Evolutionary conservation across 2,797 vertebrate genomes (phyloP).

Genomic region (Crocodylus rhombifer): DNA sequence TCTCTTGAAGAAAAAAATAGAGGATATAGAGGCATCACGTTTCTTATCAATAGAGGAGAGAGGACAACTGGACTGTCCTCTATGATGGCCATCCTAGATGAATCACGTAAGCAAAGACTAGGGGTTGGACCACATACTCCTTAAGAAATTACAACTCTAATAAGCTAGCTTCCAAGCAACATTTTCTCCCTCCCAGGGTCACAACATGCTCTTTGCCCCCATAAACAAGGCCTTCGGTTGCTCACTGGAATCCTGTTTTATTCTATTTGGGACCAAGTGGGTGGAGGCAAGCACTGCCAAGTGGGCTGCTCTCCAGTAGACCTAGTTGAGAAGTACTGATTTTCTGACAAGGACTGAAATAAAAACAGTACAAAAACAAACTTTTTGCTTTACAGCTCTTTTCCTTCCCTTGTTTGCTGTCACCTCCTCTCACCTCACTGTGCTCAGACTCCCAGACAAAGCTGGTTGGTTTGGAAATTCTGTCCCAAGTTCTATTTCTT

Average conservation of each 20-base stretch:
- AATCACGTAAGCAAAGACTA: background rate
- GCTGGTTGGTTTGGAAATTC: background rate
- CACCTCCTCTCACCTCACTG: background rate
- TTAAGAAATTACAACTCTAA: background rate
- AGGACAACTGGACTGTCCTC: too few relatives aligned
- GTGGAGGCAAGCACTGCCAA: conserved; percentile 2
- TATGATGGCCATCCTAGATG: too few relatives aligned
- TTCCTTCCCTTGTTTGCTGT: background rate
- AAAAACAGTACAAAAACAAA: conserved; percentile 44
- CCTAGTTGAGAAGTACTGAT: conserved; percentile 58
- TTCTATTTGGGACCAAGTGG: conserved; percentile 9
- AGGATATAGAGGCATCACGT: too few relatives aligned
- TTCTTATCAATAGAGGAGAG: too few relatives aligned
- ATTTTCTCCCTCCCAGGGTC: background rate
- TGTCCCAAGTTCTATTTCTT: background rate
- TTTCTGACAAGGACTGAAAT: conserved; percentile 47
- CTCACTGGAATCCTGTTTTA: conserved; percentile 45
- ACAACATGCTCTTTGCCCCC: background rate
- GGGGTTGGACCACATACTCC: background rate
- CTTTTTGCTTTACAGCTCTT: conserved; percentile 30
- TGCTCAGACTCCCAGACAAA: background rate
- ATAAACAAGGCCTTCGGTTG: conserved; percentile 22
- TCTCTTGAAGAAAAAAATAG: too few relatives aligned
- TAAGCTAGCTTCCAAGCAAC: background rate
- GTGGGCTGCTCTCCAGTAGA: conserved; percentile 59